Conservation (phyloP, 2,113 vertebrate genomes). For the Coracopsis vasa region DNA sequence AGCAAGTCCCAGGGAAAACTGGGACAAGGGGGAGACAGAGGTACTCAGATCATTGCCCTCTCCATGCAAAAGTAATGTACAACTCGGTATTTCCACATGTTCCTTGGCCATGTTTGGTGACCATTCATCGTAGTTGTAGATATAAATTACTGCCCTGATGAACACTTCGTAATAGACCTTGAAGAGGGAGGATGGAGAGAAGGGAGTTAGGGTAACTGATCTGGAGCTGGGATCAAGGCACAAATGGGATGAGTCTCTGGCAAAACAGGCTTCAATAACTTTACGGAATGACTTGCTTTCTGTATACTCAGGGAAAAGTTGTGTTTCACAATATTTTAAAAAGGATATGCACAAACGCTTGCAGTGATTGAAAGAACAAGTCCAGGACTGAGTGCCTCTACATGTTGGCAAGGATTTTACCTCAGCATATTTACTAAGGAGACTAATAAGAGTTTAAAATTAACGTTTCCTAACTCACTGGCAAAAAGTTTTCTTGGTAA, state of each 20-base stretch:
- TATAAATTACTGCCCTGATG: neutral
- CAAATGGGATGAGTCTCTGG: neutral
- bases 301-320: neutral
- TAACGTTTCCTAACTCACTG: neutral
- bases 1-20: neutral
- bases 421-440: neutral
- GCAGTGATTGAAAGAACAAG: neutral
- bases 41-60: neutral
- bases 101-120: accelerated
- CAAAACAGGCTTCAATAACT: neutral
- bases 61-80: accelerated
- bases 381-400: neutral
- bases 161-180: neutral
- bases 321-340: neutral
- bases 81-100: neutral
- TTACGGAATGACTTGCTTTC: neutral
- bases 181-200: neutral
- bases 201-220: neutral
- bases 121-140: neutral
- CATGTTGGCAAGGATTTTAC: neutral
- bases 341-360: neutral
- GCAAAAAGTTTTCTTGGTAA: neutral
- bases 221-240: neutral
- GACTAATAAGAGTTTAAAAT: neutral
- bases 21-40: neutral